These are phyloP conservation scores for Acipenser oxyrinchus DNA, from an alignment of 2,797 vertebrate genomes.

Conservation along the genomic window DNA sequence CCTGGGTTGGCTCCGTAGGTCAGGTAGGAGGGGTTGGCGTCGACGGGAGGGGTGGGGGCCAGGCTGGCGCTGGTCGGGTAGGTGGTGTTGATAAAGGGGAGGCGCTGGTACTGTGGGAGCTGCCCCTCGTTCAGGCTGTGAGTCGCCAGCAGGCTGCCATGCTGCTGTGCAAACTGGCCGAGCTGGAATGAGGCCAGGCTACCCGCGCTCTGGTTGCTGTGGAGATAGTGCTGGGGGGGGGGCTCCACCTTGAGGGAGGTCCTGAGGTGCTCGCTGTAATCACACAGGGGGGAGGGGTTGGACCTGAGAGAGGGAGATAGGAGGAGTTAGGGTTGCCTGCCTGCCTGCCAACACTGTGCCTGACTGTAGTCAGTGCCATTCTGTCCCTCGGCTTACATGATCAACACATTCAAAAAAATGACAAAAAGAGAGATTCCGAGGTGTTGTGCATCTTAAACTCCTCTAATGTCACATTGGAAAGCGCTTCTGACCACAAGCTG, in stretches of 20 bases:
- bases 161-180: slow-evolving; percentile 43
- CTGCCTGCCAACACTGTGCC: too few relatives aligned
- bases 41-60: slow-evolving; percentile 51
- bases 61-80: slow-evolving; percentile 52
- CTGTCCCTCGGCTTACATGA: neutral
- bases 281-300: slow-evolving; percentile 32
- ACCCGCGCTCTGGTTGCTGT: slow-evolving; percentile 46
- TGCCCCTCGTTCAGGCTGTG: slow-evolving; percentile 22
- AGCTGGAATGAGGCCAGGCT: slow-evolving; percentile 48
- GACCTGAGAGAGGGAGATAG: slow-evolving; percentile 14
- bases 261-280: slow-evolving; percentile 43
- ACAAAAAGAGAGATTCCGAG: too few relatives aligned
- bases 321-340: too few relatives aligned
- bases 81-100: slow-evolving; percentile 49
- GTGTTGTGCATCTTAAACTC: too few relatives aligned
- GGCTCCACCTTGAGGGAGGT: slow-evolving; percentile 42
- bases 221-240: slow-evolving; percentile 37
- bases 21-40: slow-evolving; percentile 54
- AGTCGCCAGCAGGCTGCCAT: slow-evolving; percentile 28
- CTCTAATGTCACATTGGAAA: too few relatives aligned
- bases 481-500: too few relatives aligned
- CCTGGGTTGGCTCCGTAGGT: slow-evolving; percentile 45
- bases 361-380: too few relatives aligned
- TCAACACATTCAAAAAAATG: neutral
- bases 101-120: slow-evolving; percentile 39